Conservation (phyloP, 2,888 invertebrate genomes). For the Cheilosia scutellata region DNA sequence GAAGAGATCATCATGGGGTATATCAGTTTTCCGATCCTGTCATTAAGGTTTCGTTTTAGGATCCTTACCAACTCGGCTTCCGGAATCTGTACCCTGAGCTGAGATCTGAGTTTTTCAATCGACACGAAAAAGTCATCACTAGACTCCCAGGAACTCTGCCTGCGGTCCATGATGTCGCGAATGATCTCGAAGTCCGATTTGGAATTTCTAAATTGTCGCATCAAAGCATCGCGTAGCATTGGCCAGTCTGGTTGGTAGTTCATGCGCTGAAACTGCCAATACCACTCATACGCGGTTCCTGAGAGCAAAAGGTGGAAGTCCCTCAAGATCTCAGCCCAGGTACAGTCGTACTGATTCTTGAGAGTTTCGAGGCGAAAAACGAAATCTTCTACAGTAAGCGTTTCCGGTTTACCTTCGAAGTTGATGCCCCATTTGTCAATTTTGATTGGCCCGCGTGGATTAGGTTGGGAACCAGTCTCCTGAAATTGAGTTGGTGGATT, state of each 20-base stretch:
- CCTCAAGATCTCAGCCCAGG: conserved; percentile 18
- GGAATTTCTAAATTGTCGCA: background rate
- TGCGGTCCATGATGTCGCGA: background rate
- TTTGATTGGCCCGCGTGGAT: background rate
- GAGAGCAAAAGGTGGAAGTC: conserved; percentile 4
- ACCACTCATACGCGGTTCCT: background rate
- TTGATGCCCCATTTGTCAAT: conserved; percentile 10
- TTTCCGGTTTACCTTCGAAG: background rate
- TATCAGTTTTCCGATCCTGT: background rate
- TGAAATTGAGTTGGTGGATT: no score
- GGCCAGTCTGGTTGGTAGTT: background rate
- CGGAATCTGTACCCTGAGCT: background rate
- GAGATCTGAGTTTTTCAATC: background rate
- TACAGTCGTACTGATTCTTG: background rate
- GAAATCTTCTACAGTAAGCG: background rate
- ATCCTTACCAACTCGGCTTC: background rate
- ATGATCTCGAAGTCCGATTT: conserved; percentile 8
- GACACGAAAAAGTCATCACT: background rate
- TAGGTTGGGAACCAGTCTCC: no score
- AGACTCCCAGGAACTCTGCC: background rate
- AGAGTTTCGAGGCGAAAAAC: background rate
- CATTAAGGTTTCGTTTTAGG: background rate
- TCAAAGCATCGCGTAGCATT: background rate
- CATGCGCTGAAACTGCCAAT: conserved; percentile 9
- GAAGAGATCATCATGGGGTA: background rate